Conservation (phyloP, 2,797 vertebrate genomes). For the Cottoperca gobio region DNA sequence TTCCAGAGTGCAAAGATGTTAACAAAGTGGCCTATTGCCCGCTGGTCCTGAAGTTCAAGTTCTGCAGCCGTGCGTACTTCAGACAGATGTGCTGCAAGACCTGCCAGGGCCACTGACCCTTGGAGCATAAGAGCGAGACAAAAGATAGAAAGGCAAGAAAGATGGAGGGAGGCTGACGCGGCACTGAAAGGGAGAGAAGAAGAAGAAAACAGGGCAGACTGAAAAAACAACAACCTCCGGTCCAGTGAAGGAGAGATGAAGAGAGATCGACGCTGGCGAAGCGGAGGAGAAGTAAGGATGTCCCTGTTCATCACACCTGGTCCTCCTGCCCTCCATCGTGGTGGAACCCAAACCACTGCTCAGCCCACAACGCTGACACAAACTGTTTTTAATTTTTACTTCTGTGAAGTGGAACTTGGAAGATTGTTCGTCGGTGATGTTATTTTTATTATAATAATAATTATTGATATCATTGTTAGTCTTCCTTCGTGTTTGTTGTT, state of each 20-base stretch:
- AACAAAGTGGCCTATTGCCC: slow-evolving; percentile 99
- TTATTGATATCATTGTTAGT: slow-evolving; percentile 80
- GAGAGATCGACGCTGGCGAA: slow-evolving; percentile 34
- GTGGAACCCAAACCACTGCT: slow-evolving; percentile 97
- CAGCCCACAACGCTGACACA: slow-evolving; percentile 84
- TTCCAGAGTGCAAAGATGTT: slow-evolving; percentile 98
- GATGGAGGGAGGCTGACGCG: slow-evolving; percentile 47
- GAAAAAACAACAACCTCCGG: slow-evolving; percentile 29
- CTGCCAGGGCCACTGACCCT: slow-evolving; percentile 97
- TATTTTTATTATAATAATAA: slow-evolving; percentile 90
- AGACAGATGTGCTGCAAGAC: slow-evolving; percentile 99
- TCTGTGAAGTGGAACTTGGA: slow-evolving; percentile 98
- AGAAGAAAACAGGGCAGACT: slow-evolving; percentile 28
- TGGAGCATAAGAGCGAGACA: slow-evolving; percentile 34
- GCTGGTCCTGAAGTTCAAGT: slow-evolving; percentile 99
- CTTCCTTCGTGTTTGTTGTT: slow-evolving; percentile 77
- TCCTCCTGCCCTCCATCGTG: slow-evolving; percentile 82
- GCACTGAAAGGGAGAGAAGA: slow-evolving; percentile 52
- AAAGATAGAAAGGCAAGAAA: slow-evolving; percentile 54
- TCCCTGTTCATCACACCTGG: slow-evolving; percentile 40
- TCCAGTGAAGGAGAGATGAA: slow-evolving; percentile 17
- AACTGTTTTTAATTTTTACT: slow-evolving; percentile 90
- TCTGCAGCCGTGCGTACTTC: slow-evolving; percentile 99
- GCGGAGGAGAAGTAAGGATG: slow-evolving; percentile 23
- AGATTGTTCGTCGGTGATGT: slow-evolving; percentile 81